Percentiles rank a stretch among this genome's conserved stretches.
Conservation (phyloP, 2,888 invertebrate species). For the Andrena praecox region DNA sequence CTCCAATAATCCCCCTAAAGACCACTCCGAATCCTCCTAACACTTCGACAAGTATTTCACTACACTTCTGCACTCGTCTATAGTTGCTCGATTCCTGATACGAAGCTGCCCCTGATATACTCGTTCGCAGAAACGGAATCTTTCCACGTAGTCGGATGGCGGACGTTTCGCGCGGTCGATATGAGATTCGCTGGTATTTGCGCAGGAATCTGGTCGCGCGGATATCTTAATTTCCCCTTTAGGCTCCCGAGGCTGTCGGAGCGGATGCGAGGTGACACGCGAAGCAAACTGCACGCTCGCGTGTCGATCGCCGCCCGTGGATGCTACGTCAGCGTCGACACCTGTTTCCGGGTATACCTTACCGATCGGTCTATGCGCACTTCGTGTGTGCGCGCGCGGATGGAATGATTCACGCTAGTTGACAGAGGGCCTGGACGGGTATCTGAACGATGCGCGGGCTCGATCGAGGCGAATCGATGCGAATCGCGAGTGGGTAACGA, state of each 20-base stretch:
- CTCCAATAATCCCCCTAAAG: too few species aligned
- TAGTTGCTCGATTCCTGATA: neutral
- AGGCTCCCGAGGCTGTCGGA: neutral
- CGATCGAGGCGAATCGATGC: conserved; percentile 41
- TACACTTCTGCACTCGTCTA: neutral
- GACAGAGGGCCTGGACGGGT: conserved; percentile 13
- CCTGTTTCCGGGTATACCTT: conserved; percentile 66
- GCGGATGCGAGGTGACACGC: neutral
- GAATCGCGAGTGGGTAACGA: conserved; percentile 24
- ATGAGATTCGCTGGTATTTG: neutral
- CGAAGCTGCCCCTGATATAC: neutral
- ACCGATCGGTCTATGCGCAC: conserved; percentile 22
- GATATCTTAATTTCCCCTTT: neutral
- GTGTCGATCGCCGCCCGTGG: neutral
- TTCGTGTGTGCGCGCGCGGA: neutral
- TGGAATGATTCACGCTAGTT: conserved; percentile 39
- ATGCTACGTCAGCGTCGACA: conserved; percentile 51
- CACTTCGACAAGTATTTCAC: too few species aligned
- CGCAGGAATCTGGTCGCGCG: neutral
- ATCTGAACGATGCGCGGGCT: neutral
- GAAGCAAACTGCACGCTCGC: conserved; percentile 9
- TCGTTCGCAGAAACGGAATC: neutral
- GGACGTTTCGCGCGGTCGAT: neutral
- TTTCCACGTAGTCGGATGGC: neutral
- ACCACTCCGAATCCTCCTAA: too few species aligned